Percentiles rank a stretch among this genome's conserved stretches.
These are phyloP conservation scores for Tipula lateralis DNA, from an alignment of 2,888 invertebrate genomes.

Conservation along the genomic window DNA sequence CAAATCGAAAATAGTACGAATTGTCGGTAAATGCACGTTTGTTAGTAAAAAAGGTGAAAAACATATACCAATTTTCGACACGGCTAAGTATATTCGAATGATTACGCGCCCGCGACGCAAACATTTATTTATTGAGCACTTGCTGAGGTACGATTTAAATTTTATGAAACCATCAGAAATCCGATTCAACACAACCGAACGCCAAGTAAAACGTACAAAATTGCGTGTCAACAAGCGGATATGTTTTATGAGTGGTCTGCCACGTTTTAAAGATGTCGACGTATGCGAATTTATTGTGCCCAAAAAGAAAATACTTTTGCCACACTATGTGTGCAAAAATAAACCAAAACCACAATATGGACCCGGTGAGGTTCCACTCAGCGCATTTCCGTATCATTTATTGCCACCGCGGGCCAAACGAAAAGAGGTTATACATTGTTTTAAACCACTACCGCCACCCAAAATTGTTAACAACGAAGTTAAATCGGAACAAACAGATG, in stretches of 20 bases:
- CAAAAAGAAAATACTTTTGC: not conserved
- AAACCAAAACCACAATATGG: not conserved
- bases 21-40: not conserved
- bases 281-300: not conserved
- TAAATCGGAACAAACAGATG: not conserved
- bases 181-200: slow-evolving; percentile 31
- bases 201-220: slow-evolving; percentile 30
- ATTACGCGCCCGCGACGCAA: slow-evolving; percentile 30
- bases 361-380: not conserved
- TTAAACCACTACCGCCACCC: not conserved
- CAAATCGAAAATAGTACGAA: slow-evolving; percentile 35
- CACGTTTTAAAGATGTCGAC: slow-evolving; percentile 32
- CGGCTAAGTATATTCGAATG: slow-evolving; percentile 33
- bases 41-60: slow-evolving; percentile 12
- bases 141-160: not conserved
- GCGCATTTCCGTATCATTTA: not conserved
- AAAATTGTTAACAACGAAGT: not conserved
- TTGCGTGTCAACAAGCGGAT: slow-evolving; percentile 31
- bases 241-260: slow-evolving; percentile 32
- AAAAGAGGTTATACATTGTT: not conserved
- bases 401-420: not conserved
- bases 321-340: not conserved
- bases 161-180: slow-evolving; percentile 29
- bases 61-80: slow-evolving; percentile 26
- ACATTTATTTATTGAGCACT: not conserved